phyloP scores from a whole-genome alignment of 2,113 vertebrate genomes.

The Hyperoodon ampullatus region DNA sequence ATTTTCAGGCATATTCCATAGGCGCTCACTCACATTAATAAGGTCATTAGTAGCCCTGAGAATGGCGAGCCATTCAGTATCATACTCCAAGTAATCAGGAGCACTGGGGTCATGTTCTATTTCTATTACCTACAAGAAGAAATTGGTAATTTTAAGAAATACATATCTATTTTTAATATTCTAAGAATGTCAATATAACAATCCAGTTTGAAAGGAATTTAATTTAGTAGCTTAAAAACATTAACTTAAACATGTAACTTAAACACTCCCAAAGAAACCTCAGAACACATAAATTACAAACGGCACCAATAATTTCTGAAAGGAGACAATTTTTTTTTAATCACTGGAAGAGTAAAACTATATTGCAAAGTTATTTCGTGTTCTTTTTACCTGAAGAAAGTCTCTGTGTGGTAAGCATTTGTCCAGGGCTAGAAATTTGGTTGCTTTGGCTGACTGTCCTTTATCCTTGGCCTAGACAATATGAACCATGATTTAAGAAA shows the following conservation, averaged over 20 bases:
- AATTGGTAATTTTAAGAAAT: background rate
- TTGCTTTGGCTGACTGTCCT: slow-evolving; percentile 89
- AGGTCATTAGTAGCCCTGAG: slow-evolving; percentile 93
- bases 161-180: slow-evolving; percentile 18
- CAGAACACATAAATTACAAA: slow-evolving; percentile 28
- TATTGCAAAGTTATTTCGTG: background rate
- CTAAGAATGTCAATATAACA: slow-evolving; percentile 35
- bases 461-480: slow-evolving; percentile 83
- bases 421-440: slow-evolving; percentile 97
- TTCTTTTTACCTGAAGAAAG: slow-evolving; percentile 93
- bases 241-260: background rate
- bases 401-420: slow-evolving; percentile 97
- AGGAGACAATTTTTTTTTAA: slow-evolving; percentile 17
- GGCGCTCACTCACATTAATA: slow-evolving; percentile 86
- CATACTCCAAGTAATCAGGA: slow-evolving; percentile 92
- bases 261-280: slow-evolving; percentile 7
- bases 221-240: slow-evolving; percentile 21
- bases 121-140: slow-evolving; percentile 88
- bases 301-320: slow-evolving; percentile 44
- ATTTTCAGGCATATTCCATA: slow-evolving; percentile 95
- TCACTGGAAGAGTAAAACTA: slow-evolving; percentile 8
- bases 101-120: slow-evolving; percentile 91
- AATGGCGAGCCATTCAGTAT: slow-evolving; percentile 96
- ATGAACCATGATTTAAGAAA: slow-evolving; percentile 58
- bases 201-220: background rate